Percentiles rank a stretch among this genome's conserved stretches.
Conservation (phyloP, 2,797 vertebrate species). For the Gymnothorax javanicus region DNA sequence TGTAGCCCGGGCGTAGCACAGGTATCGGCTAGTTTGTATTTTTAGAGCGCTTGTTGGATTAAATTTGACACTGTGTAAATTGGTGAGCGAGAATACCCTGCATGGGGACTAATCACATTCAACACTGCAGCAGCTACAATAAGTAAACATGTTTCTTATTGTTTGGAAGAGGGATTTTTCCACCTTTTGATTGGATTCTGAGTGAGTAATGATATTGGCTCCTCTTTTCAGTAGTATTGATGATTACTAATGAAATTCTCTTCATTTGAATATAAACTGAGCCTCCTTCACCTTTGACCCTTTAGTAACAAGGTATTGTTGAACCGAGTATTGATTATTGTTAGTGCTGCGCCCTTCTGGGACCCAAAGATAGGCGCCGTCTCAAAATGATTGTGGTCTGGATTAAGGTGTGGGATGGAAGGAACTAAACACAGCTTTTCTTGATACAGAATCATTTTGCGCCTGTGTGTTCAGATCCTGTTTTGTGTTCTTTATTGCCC, state of each 20-base stretch:
- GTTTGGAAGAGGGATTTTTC: not conserved
- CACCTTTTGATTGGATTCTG: not conserved
- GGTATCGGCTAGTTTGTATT: not conserved
- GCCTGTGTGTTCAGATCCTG: not conserved
- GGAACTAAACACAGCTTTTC: not conserved
- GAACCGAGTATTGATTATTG: not conserved
- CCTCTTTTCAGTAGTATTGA: not conserved
- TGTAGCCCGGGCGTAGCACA: too few species aligned
- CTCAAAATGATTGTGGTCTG: not conserved
- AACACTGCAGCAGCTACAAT: not conserved
- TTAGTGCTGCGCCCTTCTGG: not conserved
- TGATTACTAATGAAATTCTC: not conserved
- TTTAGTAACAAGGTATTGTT: not conserved
- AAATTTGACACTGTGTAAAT: not conserved
- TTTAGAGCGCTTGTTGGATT: not conserved
- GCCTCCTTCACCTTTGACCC: not conserved
- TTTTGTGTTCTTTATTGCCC: conserved; percentile 18
- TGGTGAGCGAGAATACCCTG: not conserved
- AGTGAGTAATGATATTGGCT: not conserved
- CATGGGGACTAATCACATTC: not conserved
- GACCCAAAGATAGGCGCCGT: not conserved
- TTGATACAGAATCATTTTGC: not conserved
- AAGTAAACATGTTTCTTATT: not conserved
- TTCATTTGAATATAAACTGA: not conserved
- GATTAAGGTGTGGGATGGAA: not conserved